These are phyloP conservation scores for Thrips palmi DNA, from an alignment of 1,140 invertebrate genomes.

Conservation along the genomic window DNA sequence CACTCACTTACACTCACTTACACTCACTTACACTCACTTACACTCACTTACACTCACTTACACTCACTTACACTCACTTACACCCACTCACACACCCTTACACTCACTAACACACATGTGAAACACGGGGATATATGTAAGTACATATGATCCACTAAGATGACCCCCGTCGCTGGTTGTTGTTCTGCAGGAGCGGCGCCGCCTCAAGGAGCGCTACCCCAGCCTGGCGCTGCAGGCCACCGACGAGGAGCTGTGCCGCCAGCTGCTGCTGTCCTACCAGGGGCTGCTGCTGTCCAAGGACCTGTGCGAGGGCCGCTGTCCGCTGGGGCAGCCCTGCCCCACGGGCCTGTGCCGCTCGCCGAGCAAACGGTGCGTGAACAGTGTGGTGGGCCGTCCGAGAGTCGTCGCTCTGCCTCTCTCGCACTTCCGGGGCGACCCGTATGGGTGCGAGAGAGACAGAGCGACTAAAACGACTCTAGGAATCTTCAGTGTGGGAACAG, in stretches of 20 bases:
- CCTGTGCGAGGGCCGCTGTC: slow-evolving; percentile 70
- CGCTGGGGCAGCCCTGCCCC: slow-evolving; percentile 64
- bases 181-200: slow-evolving; percentile 61
- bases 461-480: neutral
- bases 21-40: too few species aligned
- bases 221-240: slow-evolving; percentile 48
- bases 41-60: too few species aligned
- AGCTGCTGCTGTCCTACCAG: slow-evolving; percentile 63
- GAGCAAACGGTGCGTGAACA: slow-evolving; percentile 27
- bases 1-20: too few species aligned
- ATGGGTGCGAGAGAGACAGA: neutral
- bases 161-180: slow-evolving; percentile 14
- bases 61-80: too few species aligned
- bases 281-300: slow-evolving; percentile 51
- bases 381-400: neutral
- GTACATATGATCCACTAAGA: too few species aligned
- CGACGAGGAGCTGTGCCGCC: slow-evolving; percentile 55
- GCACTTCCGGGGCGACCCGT: neutral
- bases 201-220: slow-evolving; percentile 67
- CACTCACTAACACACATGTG: too few species aligned
- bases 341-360: slow-evolving; percentile 43
- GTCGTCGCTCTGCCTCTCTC: neutral
- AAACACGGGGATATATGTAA: too few species aligned
- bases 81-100: too few species aligned
- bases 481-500: slow-evolving; percentile 4